These are phyloP conservation scores for Falco novaeseelandiae DNA, from an alignment of 2,797 vertebrate genomes.

Conservation along the genomic window DNA sequence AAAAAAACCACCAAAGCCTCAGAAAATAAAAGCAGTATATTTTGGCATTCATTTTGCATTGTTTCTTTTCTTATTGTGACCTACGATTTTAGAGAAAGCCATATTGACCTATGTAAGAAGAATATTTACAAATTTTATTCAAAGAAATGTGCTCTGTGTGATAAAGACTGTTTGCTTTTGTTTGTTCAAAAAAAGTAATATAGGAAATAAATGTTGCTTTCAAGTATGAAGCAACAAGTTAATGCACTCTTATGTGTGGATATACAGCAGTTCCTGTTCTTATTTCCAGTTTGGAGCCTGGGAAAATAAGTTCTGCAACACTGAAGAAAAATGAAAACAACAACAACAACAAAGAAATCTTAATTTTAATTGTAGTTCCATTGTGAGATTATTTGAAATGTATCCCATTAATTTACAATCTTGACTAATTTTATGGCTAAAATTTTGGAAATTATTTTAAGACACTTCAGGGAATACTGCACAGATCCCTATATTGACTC, in stretches of 20 bases:
- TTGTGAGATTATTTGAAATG: neutral
- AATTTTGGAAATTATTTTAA: neutral
- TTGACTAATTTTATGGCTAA: neutral
- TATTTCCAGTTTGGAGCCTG: neutral
- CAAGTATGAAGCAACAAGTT: neutral
- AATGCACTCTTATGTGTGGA: neutral
- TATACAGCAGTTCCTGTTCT: neutral
- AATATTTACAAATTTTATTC: neutral
- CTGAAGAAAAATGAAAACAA: neutral
- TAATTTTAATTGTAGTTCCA: neutral
- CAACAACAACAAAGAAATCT: neutral
- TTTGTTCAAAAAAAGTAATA: neutral
- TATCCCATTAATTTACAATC: neutral
- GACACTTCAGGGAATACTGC: neutral
- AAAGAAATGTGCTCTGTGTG: neutral
- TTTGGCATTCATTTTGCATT: neutral
- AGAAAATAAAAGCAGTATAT: neutral
- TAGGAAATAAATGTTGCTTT: neutral
- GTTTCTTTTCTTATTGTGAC: neutral
- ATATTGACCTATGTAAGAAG: neutral
- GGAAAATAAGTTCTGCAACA: neutral
- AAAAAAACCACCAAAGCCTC: neutral
- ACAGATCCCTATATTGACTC: neutral
- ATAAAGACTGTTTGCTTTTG: neutral
- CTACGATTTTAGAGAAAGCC: neutral